Evolutionary conservation across 2,797 vertebrate species (phyloP).

Genomic region (Peromyscus attwateri): DNA sequence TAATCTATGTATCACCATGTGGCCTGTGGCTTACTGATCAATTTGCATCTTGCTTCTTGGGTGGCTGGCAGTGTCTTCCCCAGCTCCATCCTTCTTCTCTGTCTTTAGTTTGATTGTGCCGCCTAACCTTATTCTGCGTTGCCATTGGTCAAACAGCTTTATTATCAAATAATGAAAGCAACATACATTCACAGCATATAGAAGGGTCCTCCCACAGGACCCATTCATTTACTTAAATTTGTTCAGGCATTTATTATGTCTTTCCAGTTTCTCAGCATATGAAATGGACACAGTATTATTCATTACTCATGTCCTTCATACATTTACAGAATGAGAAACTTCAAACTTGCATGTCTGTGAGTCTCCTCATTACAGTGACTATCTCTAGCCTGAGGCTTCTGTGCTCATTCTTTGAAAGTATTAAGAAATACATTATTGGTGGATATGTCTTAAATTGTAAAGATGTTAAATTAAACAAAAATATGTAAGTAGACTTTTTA

Average conservation of each 20-base stretch:
- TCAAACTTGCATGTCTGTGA: background rate
- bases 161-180: too few species aligned
- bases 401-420: background rate
- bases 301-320: background rate
- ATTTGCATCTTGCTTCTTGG: too few species aligned
- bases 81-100: too few species aligned
- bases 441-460: slow-evolving; percentile 8
- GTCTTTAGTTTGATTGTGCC: too few species aligned
- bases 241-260: background rate
- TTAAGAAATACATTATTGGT: background rate
- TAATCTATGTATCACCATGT: too few species aligned
- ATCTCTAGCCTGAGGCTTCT: background rate
- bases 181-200: too few species aligned
- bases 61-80: too few species aligned
- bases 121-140: too few species aligned
- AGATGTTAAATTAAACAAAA: background rate
- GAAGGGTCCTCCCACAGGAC: too few species aligned
- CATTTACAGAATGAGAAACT: background rate
- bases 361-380: slow-evolving; percentile 35
- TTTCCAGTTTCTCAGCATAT: slow-evolving; percentile 28
- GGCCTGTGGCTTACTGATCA: too few species aligned
- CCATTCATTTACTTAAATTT: background rate
- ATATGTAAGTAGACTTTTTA: background rate
- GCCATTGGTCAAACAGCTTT: too few species aligned
- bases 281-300: background rate